Percentiles rank a stretch among this genome's conserved stretches.
Conservation (phyloP, 2,888 invertebrate species). For the Noctua janthe region DNA sequence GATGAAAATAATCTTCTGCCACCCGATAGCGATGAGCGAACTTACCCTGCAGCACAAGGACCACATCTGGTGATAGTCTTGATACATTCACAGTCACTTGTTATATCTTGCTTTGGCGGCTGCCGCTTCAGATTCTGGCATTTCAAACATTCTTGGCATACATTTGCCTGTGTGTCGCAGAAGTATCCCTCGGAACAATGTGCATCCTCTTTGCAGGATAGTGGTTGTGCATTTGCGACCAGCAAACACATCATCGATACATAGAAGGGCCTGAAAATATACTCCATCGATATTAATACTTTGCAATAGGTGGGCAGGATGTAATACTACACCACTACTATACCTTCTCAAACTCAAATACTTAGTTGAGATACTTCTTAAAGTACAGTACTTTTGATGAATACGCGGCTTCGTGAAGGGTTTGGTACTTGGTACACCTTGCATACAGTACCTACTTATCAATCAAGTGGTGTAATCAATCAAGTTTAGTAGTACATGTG, state of each 20-base stretch:
- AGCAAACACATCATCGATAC: constrained; percentile 24
- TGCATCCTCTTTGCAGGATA: constrained; percentile 69
- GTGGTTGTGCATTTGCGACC: constrained; percentile 44
- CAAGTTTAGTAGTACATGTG: too few relatives aligned
- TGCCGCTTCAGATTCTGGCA: constrained; percentile 75
- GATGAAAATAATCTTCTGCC: not conserved
- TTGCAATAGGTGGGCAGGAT: not conserved
- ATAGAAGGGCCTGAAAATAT: constrained; percentile 28
- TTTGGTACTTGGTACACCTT: too few relatives aligned
- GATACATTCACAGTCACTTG: constrained; percentile 32
- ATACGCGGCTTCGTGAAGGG: too few relatives aligned
- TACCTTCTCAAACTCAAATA: too few relatives aligned
- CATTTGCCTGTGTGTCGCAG: constrained; percentile 68
- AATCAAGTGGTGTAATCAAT: too few relatives aligned
- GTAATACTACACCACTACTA: too few relatives aligned
- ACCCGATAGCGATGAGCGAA: not conserved
- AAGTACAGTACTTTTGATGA: too few relatives aligned
- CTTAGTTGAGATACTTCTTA: too few relatives aligned
- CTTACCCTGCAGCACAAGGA: constrained; percentile 59
- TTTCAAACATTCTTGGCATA: constrained; percentile 74
- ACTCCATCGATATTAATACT: not conserved
- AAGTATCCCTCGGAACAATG: constrained; percentile 75
- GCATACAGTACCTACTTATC: too few relatives aligned
- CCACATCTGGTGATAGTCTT: constrained; percentile 50
- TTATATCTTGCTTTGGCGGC: constrained; percentile 38